phyloP scores from a whole-genome alignment of 2,797 vertebrate species.

The Acipenser oxyrinchus region DNA sequence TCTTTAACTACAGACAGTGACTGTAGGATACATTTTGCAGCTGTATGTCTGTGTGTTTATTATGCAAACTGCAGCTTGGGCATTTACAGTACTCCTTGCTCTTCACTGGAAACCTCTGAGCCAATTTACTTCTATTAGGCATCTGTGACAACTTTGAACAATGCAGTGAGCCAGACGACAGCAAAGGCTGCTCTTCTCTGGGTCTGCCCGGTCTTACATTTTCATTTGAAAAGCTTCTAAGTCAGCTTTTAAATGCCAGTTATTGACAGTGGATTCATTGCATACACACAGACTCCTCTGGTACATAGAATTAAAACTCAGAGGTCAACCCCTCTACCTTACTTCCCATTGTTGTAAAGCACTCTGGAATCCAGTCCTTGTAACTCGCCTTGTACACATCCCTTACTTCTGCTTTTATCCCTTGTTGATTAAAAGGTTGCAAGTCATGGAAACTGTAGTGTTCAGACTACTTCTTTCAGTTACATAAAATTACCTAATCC shows the following conservation, averaged over 20 bases:
- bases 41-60: neutral
- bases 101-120: neutral
- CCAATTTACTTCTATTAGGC: neutral
- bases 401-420: neutral
- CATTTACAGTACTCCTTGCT: neutral
- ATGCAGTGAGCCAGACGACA: neutral
- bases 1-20: neutral
- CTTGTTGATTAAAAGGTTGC: neutral
- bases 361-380: neutral
- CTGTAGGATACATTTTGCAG: neutral
- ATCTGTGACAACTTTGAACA: constrained; percentile 1
- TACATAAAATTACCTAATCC: too few relatives aligned
- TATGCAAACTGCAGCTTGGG: neutral
- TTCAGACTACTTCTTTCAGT: neutral
- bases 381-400: neutral
- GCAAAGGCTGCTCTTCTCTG: neutral
- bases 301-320: neutral
- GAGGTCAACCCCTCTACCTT: neutral
- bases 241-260: neutral
- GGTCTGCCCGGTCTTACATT: neutral
- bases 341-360: neutral
- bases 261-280: neutral
- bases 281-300: neutral
- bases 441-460: neutral
- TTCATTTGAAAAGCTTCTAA: neutral